Percentiles rank a stretch among this genome's conserved stretches.
Conservation (phyloP, 1,140 invertebrate species). For the Chrysomallon squamiferum region DNA sequence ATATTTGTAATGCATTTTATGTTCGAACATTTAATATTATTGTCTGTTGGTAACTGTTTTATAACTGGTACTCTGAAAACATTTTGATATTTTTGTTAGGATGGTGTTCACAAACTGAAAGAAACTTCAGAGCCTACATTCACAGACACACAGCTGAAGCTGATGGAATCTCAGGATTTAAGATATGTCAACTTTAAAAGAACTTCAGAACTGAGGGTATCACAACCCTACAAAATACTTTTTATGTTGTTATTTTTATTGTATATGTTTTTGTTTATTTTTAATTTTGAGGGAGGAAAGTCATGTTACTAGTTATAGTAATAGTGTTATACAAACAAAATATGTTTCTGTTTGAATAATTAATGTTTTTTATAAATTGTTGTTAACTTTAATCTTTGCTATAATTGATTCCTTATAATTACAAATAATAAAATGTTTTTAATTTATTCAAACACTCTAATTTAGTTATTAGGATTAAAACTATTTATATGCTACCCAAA, state of each 20-base stretch:
- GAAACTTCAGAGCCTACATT: slow-evolving; percentile 71
- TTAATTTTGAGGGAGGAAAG: slow-evolving; percentile 7
- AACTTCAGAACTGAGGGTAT: slow-evolving; percentile 79
- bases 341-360: too few relatives aligned
- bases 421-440: too few relatives aligned
- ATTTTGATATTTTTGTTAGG: slow-evolving; percentile 51
- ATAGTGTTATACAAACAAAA: too few relatives aligned
- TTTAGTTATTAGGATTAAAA: too few relatives aligned
- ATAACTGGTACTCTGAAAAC: too few relatives aligned
- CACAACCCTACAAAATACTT: neutral
- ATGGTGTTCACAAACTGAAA: slow-evolving; percentile 70
- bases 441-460: too few relatives aligned
- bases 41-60: too few relatives aligned
- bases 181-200: slow-evolving; percentile 88
- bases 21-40: neutral
- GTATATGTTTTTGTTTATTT: neutral
- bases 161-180: slow-evolving; percentile 91
- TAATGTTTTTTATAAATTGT: too few relatives aligned
- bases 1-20: neutral
- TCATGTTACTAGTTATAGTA: neutral
- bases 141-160: slow-evolving; percentile 80
- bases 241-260: too few relatives aligned
- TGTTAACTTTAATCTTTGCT: too few relatives aligned
- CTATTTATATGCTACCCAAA: too few relatives aligned
- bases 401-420: too few relatives aligned